Conservation (phyloP, 2,113 vertebrate species). For the Pseudorhombus dupliciocellatus region DNA sequence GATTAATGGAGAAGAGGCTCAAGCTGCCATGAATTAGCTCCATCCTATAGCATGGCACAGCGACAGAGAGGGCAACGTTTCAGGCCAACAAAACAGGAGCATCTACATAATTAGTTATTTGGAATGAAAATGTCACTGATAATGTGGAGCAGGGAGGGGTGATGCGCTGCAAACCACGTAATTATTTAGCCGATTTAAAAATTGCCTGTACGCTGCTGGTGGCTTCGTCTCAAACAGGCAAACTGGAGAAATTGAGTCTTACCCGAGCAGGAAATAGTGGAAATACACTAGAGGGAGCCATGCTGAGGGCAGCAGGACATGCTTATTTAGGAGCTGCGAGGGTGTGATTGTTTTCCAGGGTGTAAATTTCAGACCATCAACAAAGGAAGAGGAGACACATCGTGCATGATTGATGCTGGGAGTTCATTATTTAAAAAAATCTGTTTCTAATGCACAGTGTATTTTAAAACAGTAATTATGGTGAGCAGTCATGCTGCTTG, state of each 20-base stretch:
- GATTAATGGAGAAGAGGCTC: slow-evolving; percentile 49
- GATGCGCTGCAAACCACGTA: slow-evolving; percentile 55
- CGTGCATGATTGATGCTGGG: slow-evolving; percentile 57
- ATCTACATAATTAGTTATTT: slow-evolving; percentile 56
- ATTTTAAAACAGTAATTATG: slow-evolving; percentile 26
- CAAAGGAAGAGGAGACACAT: slow-evolving; percentile 61
- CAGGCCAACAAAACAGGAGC: slow-evolving; percentile 40
- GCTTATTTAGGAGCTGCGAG: slow-evolving; percentile 66
- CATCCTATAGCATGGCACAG: slow-evolving; percentile 25
- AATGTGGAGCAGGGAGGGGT: slow-evolving; percentile 57
- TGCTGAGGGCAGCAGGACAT: slow-evolving; percentile 63
- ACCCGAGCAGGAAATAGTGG: slow-evolving; percentile 59
- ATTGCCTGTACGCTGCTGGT: slow-evolving; percentile 62
- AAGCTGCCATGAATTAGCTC: slow-evolving; percentile 47
- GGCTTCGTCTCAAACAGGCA: slow-evolving; percentile 60
- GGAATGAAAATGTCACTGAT: slow-evolving; percentile 71
- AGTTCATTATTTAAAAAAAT: slow-evolving; percentile 32
- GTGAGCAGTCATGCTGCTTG: slow-evolving; percentile 1
- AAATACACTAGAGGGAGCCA: slow-evolving; percentile 66
- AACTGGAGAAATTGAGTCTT: slow-evolving; percentile 62
- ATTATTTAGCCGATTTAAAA: slow-evolving; percentile 74
- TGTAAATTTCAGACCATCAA: slow-evolving; percentile 74
- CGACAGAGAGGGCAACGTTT: slow-evolving; percentile 23
- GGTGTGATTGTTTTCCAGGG: slow-evolving; percentile 72
- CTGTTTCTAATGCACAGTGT: slow-evolving; percentile 29